Evolutionary conservation across 1,140 invertebrate genomes (phyloP), one percentile per base, ranked within the genome.

Genomic region (Ericerus pela): DNA sequence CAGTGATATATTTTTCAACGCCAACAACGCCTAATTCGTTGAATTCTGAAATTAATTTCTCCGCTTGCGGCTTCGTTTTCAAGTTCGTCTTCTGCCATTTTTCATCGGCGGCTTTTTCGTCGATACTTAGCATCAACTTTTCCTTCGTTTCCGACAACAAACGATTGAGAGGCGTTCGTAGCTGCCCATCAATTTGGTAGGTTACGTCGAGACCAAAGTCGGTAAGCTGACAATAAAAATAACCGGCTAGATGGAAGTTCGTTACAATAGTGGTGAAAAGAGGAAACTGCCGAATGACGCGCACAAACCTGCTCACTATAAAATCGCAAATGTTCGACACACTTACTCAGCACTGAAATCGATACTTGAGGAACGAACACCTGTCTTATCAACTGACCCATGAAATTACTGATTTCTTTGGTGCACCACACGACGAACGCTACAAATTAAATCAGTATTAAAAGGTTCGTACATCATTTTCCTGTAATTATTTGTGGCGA

Each of bases 391-490:
- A 84, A 84, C 79, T 79, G 85, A 70, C 74, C 81, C 67, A 75
- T 89, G 66, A 86, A 83, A 72, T 79, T 76, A 66, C 81, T 82
- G 41, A 97, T 70, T 72, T 98, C 91, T 59, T 81, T 76, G 62
- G 84, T 87, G 58, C 84, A 82, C 93, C 93, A 96, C 1, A 94
- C 84, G 59, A 93, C 79, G 61, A 94, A 82, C 59, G 85, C 89
- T 85, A 66, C 41, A 75, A 67, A 56, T 20, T 58, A 24, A 56
- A 60, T 60, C n/a, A 51, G 4, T 36, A 28, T 18, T 38, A 16
- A 5, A 43, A 8, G 6, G 6, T 5, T 16, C 6, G 16, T 6
- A 14, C 6, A 43, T 43, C n/a, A 16, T 8, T 16, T 16, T 16
- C n/a, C 41, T 30, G 2, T 2, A 30, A 20, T 29, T 43, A n/a